Evolutionary conservation across 1,140 invertebrate species (phyloP).

Genomic region (Cydia splendana): DNA sequence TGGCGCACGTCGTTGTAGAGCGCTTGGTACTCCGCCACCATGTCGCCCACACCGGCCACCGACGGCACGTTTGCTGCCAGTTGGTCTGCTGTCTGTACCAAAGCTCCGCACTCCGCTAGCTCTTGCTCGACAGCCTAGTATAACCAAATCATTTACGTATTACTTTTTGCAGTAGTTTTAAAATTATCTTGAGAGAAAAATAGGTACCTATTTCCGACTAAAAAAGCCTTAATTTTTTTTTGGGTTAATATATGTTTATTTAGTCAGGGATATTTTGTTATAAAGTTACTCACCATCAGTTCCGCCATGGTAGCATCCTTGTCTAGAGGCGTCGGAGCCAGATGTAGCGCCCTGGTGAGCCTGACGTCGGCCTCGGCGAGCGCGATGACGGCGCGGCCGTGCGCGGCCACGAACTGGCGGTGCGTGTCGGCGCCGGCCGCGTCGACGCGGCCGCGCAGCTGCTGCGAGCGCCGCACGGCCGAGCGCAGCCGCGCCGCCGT

Average conservation of each 20-base stretch:
- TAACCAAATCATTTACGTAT: neutral
- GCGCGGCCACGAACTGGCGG: conserved; percentile 84
- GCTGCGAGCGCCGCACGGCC: conserved; percentile 59
- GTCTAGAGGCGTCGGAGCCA: conserved; percentile 75
- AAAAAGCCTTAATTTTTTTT: too few species aligned
- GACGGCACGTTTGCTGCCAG: conserved; percentile 49
- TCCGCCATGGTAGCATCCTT: conserved; percentile 63
- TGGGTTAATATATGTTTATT: too few species aligned
- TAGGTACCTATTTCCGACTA: too few species aligned
- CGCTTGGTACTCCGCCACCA: conserved; percentile 68
- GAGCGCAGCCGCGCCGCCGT: conserved; percentile 55
- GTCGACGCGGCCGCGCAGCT: conserved; percentile 56
- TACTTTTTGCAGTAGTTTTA: neutral
- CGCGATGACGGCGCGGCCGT: conserved; percentile 84
- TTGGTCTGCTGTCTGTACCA: conserved; percentile 63
- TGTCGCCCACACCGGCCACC: conserved; percentile 53
- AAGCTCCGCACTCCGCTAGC: conserved; percentile 57
- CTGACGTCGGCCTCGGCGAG: conserved; percentile 85
- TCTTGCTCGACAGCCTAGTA: conserved; percentile 64
- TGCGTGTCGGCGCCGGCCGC: conserved; percentile 76
- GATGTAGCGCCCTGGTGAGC: conserved; percentile 84
- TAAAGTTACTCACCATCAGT: conserved; percentile 60
- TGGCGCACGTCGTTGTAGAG: conserved; percentile 63
- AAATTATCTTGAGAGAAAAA: too few species aligned
- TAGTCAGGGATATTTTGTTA: too few species aligned